Base-by-base conservation (phyloP, 2,888 invertebrate genomes). In the Odontothrips loti region DNA sequence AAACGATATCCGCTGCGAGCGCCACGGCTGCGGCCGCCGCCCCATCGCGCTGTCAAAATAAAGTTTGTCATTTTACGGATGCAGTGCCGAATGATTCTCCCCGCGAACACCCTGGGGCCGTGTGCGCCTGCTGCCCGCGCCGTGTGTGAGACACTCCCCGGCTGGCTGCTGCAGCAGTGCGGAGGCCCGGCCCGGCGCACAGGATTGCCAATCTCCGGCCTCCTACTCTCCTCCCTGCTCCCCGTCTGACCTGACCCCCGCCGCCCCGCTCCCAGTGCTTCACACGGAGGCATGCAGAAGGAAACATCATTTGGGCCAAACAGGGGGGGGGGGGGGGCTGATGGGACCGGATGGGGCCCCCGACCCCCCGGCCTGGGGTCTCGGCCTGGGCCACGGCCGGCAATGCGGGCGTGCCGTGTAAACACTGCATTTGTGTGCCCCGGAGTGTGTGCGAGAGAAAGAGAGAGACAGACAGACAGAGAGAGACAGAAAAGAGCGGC, bases 201-300 rank as follows among this genome's bases (percentile, higher is more conserved):
- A 58, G 58, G 58, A 58, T 58, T 58, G 58, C 58, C 58, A 58
- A 58, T 58, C 58, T 58, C 58, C 58, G 58, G 58, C 17, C 58
- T 20, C 58, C n/a, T 43, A 6, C 34, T 43, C 34, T 43, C 34
- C 58, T 17, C 58, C 20, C 58, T 58, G 15, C 58, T 58, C 58
- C 15, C 20, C 2, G 51, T 10, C 51, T 10, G 51, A 10, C 51
- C 15, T 20, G 51, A 20, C 58, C 17, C 34, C 58, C 20, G 58
- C 58, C 6, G 58, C 17, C 58, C 34, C 34, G 2, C 34, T 6
- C 6, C 34, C 34, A 43, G 34, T 43, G 34, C 34, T 43, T 43
- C 34, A 43, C 34, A 6, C 34, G 34, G 34, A 43, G 34, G 34
- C 34, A 43, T 43, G 34, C 34, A 43, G 34, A 43, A 43, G 27